phyloP scores from a whole-genome alignment of 2,113 vertebrate genomes.

The Petromus typicus region DNA sequence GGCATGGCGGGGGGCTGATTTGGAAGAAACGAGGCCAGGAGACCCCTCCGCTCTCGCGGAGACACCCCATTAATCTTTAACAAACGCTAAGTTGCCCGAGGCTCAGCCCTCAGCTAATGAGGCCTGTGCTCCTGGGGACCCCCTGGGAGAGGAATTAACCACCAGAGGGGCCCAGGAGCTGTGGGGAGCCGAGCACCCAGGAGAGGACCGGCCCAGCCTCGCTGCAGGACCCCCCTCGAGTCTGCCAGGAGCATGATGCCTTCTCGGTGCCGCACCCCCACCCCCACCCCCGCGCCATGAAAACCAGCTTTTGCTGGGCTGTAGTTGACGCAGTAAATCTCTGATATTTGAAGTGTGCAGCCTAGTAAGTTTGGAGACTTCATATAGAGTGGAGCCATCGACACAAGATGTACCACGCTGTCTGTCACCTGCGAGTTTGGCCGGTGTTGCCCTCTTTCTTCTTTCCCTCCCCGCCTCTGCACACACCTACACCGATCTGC shows the following conservation, averaged over 20 bases:
- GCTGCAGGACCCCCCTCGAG: too few species aligned
- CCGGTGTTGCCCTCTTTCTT: too few species aligned
- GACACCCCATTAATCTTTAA: slow-evolving; percentile 84
- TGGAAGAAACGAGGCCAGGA: slow-evolving; percentile 75
- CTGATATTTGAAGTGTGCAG: background rate
- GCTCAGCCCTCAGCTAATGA: slow-evolving; percentile 76
- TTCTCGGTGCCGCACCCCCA: background rate
- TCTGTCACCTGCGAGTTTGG: accelerated
- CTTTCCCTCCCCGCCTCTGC: background rate
- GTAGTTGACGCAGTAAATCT: accelerated
- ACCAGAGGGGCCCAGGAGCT: background rate
- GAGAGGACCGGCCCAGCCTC: background rate
- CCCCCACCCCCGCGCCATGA: accelerated
- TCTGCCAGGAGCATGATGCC: accelerated
- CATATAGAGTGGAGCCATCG: accelerated
- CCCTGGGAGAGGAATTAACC: slow-evolving; percentile 70
- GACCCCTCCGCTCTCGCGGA: slow-evolving; percentile 69
- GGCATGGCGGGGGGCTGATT: slow-evolving; percentile 77
- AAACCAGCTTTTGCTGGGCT: background rate
- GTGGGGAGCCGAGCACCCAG: background rate
- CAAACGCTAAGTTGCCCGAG: slow-evolving; percentile 69
- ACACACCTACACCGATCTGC: too few species aligned
- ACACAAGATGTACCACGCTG: too few species aligned
- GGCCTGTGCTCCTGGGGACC: slow-evolving; percentile 67
- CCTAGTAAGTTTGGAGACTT: background rate